These are phyloP conservation scores for Rostrhamus sociabilis DNA, from an alignment of 2,797 vertebrate genomes.

Conservation along the genomic window DNA sequence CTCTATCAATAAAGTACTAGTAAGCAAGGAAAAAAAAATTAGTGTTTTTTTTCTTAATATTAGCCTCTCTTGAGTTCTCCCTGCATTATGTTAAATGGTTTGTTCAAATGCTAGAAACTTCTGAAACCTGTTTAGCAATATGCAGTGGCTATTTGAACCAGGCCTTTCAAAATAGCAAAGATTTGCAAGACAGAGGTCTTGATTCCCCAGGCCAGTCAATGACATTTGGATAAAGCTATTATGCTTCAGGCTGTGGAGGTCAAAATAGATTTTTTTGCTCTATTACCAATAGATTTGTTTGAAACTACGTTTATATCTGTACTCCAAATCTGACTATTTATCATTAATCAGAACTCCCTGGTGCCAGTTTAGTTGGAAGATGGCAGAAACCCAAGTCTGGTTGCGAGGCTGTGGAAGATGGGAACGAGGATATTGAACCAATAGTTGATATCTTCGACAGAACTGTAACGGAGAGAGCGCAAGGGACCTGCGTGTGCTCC, in stretches of 20 bases:
- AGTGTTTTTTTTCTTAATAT: not conserved
- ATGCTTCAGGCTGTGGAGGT: not conserved
- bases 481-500: accelerated
- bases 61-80: not conserved
- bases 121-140: not conserved
- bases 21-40: not conserved
- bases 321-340: not conserved
- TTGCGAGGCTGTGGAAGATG: not conserved
- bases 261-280: not conserved
- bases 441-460: not conserved
- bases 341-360: not conserved
- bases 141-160: not conserved
- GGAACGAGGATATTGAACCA: not conserved
- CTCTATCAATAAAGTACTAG: not conserved
- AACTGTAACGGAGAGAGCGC: not conserved
- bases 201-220: not conserved
- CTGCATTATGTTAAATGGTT: not conserved
- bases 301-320: not conserved
- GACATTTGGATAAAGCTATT: not conserved
- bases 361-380: not conserved
- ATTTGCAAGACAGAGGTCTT: not conserved
- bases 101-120: not conserved
- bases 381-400: not conserved
- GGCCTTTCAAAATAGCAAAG: not conserved
- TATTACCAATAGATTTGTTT: not conserved